A percentile compares a stretch with the other conserved stretches of the same genome.
These are phyloP conservation scores for Cordilura impudica DNA, from an alignment of 2,888 invertebrate species.

Conservation along the genomic window DNA sequence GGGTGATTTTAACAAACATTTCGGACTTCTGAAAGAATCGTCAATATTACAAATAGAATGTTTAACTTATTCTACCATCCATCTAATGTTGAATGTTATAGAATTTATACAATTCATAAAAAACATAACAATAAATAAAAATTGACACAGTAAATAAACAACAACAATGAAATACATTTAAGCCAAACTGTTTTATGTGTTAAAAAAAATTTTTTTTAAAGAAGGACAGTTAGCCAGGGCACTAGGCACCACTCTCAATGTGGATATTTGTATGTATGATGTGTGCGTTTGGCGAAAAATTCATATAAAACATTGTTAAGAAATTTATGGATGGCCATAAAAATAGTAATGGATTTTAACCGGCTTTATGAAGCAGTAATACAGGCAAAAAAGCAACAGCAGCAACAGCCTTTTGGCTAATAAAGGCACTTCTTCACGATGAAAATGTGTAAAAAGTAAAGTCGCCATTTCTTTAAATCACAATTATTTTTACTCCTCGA, in stretches of 20 bases:
- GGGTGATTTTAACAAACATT: too few species aligned
- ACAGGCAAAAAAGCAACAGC: neutral
- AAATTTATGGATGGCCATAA: constrained; percentile 51
- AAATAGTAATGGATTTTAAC: constrained; percentile 48
- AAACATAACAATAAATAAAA: constrained; percentile 13
- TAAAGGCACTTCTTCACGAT: constrained; percentile 29
- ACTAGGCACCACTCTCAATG: neutral
- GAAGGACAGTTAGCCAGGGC: too few species aligned
- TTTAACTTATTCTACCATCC: too few species aligned
- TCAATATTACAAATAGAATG: too few species aligned
- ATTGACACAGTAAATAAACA: neutral
- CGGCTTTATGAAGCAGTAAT: constrained; percentile 20
- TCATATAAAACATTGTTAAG: constrained; percentile 34
- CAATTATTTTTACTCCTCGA: neutral
- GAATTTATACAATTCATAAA: neutral
- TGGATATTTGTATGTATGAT: neutral
- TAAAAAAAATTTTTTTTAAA: too few species aligned
- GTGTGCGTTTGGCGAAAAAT: neutral
- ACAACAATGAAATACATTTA: constrained; percentile 22
- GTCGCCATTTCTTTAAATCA: constrained; percentile 6
- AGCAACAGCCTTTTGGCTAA: constrained; percentile 44
- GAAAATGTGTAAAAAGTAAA: constrained; percentile 4
- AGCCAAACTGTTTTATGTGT: constrained; percentile 34
- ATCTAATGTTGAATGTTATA: too few species aligned
- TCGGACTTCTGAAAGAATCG: too few species aligned